Base-by-base conservation (phyloP, 2,797 vertebrate genomes). In the Parotocinclus haroldoi region DNA sequence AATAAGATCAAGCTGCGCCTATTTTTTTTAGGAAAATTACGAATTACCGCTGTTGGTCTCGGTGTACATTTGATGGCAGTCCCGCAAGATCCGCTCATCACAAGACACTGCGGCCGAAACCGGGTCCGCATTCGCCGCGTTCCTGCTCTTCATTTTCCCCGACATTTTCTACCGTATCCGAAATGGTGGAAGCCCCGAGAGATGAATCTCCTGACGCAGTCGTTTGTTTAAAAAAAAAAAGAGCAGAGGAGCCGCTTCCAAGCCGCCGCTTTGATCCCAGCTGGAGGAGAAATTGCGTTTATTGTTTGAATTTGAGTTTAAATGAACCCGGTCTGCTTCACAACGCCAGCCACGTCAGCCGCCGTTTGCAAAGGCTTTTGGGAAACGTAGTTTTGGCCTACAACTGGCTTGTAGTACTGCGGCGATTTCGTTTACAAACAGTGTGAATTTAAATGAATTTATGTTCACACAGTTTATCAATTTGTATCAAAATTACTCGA, bases 41-140 rank as follows among this genome's bases (percentile, higher is more conserved):
- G n/a, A n/a, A 69, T 79, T 63, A 87, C 84, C 85, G 39, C 86
- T 91, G 51, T 87, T 80, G 0, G 82, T 50, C 0, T 92, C 88
- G 18, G 76, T 82, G 85, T 93, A 93, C 19, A 92, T 82, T 44
- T 88, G 83, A 61, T 93, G 92, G 81, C 91, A 92, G 57, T 93
- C 91, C 69, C 89, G 80, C 67, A 93, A 64, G 65, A 93, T 91
- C 36, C 89, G 87, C 78, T 93, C 92, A 40, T 91, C 91, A 61
- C 90, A 87, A 11, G 90, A 86, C 58, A 92, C 88, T 0, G 83
- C 61, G n/a, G n/a, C n/a, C n/a, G n/a, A n/a, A 49, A 88, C 63
- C 0, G 80, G 68, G 5, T 90, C 88, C 5, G 90, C 88, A 74
- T 93, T 93, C 0, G 91, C 90, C 3, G 85, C 89, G 49, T 72